phyloP scores from a whole-genome alignment of 2,113 vertebrate species.

The Chrysochloris asiatica region DNA sequence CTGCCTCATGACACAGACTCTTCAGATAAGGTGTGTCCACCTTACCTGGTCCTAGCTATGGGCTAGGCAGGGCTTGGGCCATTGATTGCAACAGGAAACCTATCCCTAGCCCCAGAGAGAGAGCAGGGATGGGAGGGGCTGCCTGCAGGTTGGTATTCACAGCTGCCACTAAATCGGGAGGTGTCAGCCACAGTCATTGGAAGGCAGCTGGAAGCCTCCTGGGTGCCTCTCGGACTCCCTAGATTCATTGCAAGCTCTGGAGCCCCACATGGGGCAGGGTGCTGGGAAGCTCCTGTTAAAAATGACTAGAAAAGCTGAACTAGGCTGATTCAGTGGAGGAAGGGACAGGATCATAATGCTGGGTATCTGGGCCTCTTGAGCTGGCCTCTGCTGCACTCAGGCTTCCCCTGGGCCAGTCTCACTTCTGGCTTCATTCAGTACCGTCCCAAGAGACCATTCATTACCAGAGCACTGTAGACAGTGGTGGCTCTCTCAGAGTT shows the following conservation, averaged over 20 bases:
- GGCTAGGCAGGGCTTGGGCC: background rate
- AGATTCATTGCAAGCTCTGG: conserved; percentile 42
- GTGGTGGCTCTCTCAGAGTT: background rate
- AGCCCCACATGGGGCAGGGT: background rate
- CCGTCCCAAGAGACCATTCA: background rate
- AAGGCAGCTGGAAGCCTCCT: conserved; percentile 59
- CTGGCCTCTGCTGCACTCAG: background rate
- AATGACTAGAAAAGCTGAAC: background rate
- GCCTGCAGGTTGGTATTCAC: conserved; percentile 68
- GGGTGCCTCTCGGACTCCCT: conserved; percentile 22
- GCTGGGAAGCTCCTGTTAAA: too few species aligned
- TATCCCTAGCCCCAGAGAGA: background rate
- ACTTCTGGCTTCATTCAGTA: background rate
- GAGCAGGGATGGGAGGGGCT: background rate
- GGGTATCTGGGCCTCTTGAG: background rate
- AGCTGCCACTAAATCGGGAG: conserved; percentile 76
- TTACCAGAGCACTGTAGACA: background rate
- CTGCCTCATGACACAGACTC: background rate
- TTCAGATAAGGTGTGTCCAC: background rate
- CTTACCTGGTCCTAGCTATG: too few species aligned
- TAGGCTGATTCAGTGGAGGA: background rate
- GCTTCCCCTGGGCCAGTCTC: background rate
- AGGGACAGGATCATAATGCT: background rate
- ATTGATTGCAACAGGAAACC: conserved; percentile 13
- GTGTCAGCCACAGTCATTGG: conserved; percentile 66